Evolutionary conservation across 2,797 vertebrate species (phyloP), one percentile per base, ranked within the genome.

Genomic region (Kryptolebias ocellatus): DNA sequence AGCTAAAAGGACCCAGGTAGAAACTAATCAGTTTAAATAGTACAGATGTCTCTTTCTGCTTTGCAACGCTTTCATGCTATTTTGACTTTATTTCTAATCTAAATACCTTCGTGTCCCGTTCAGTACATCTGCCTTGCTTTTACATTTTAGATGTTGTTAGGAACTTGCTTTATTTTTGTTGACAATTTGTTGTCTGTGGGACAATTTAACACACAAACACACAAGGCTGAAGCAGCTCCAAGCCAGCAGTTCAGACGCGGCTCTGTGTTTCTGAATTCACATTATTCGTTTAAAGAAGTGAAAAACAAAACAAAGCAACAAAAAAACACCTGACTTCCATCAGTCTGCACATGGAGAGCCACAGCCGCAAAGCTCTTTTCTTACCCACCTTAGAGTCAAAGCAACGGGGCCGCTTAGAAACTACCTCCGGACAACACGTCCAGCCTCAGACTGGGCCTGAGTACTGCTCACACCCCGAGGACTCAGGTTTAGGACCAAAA

Each of bases 321-420:
- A 28, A 45, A 28, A 16, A 14, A 49, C 20, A 44, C 15, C 8
- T 7, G 18, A 50, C 20, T 28, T 20, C n/a, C n/a, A 60, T 42
- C 44, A 31, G 57, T 44, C 20, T 46, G 67, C 78, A 66, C 49
- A 15, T 20, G 34, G 6, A 14, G 60, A 70, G 69, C 58, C 31
- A 51, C 55, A 17, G 18, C 67, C n/a, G 11, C 8, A 14, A 49
- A 65, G 68, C 70, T 27, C 34, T 51, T 1, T 39, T 39, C 37
- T 39, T 16, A 87, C 87, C 80, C 72, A 87, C 89, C 85, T 80
- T 15, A 50, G 28, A 10, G 67, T 60, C 70, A 73, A 47, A 70
- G 57, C 18, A 60, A 62, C 50, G 54, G 54, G 14, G 45, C 4
- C 56, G 46, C 54, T 37, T 67, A 4, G 45, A 57, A 62, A 1